phyloP scores from a whole-genome alignment of 2,113 vertebrate genomes.

The Passerina amoena region DNA sequence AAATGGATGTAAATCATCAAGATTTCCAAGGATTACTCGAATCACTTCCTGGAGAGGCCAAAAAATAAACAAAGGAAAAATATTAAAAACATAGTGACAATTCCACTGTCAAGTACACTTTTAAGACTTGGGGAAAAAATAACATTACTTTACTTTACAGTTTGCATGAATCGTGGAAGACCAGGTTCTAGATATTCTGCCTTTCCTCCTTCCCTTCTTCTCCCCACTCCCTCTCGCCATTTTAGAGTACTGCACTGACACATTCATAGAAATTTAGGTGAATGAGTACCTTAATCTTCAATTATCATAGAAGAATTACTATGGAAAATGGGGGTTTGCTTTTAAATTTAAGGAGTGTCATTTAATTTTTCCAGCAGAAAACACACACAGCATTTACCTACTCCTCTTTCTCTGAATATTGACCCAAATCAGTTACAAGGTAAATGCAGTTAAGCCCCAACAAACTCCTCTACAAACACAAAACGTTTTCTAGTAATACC shows the following conservation, averaged over 20 bases:
- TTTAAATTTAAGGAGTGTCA: not conserved
- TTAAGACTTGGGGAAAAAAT: not conserved
- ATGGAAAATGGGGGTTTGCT: not conserved
- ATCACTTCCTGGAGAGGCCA: constrained; percentile 71
- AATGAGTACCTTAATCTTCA: not conserved
- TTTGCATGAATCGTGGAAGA: not conserved
- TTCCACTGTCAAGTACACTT: not conserved
- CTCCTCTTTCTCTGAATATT: not conserved
- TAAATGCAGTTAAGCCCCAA: not conserved
- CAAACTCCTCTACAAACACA: not conserved
- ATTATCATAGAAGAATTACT: not conserved
- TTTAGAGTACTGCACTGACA: not conserved
- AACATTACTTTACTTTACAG: too few species aligned
- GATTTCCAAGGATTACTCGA: constrained; percentile 75
- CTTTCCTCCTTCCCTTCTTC: not conserved
- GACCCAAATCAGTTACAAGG: not conserved
- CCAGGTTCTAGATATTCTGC: not conserved
- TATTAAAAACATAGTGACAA: not conserved
- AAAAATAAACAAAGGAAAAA: not conserved
- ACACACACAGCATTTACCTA: not conserved
- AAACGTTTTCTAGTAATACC: not conserved
- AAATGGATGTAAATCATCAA: constrained; percentile 75
- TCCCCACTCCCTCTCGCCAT: fast-evolving
- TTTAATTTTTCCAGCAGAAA: not conserved
- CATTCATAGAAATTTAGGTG: not conserved